A percentile compares a stretch with the other conserved stretches of the same genome.
phyloP scores from a whole-genome alignment of 2,888 invertebrate species.

The Dorcus parallelipipedus region DNA sequence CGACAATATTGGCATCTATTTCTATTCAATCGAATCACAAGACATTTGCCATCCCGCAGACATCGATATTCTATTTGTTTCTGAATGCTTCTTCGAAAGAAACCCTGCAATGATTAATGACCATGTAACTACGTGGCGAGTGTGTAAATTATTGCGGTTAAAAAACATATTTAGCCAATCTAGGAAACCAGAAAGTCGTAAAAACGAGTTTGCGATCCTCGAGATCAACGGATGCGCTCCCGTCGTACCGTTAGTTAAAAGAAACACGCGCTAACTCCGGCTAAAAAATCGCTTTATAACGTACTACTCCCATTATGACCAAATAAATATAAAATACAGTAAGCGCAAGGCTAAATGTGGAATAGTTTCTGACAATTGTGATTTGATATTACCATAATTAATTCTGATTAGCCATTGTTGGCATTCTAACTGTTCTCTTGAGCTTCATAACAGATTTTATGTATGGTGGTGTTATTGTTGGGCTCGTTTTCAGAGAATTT shows the following conservation, averaged over 20 bases:
- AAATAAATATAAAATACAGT: neutral
- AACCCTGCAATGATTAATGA: slow-evolving; percentile 65
- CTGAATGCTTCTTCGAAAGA: slow-evolving; percentile 93
- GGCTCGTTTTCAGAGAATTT: no score
- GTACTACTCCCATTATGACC: neutral
- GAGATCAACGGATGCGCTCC: neutral
- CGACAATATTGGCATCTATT: slow-evolving; percentile 96
- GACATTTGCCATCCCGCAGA: slow-evolving; percentile 88
- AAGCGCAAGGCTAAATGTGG: neutral
- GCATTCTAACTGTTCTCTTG: no score
- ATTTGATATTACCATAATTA: neutral
- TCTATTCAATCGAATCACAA: slow-evolving; percentile 88
- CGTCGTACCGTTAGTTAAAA: neutral
- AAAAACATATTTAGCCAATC: slow-evolving; percentile 20
- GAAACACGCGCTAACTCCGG: neutral
- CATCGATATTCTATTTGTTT: slow-evolving; percentile 96
- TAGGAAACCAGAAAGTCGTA: slow-evolving; percentile 18
- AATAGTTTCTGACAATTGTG: neutral
- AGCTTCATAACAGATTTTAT: no score
- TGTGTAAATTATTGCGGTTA: slow-evolving; percentile 4
- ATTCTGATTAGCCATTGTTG: no score
- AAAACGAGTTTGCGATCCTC: slow-evolving; percentile 2
- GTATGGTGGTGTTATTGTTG: no score
- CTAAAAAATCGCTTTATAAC: neutral
- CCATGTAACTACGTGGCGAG: neutral